These are phyloP conservation scores for Sebastes trivittatus DNA, from an alignment of 2,797 vertebrate species.

Conservation along the genomic window DNA sequence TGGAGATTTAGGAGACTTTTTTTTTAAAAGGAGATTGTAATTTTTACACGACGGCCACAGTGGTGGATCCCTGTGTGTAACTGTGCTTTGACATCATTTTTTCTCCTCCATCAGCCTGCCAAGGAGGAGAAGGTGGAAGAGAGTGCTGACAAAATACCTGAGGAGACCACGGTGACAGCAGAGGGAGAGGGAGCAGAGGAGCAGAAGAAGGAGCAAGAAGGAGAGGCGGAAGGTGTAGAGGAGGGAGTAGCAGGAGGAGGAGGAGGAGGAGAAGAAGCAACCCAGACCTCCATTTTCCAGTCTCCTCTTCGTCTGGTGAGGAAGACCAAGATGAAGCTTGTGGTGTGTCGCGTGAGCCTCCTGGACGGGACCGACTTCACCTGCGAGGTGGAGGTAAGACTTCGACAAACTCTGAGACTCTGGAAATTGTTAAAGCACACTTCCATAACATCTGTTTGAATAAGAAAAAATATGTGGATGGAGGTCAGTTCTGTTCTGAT, in stretches of 20 bases:
- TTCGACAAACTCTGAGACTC: not conserved
- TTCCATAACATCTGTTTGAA: not conserved
- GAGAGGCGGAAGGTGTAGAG: conserved; percentile 50
- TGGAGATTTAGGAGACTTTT: not conserved
- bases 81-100: not conserved
- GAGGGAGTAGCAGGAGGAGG: conserved; percentile 28
- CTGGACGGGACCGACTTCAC: conserved; percentile 91
- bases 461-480: not conserved
- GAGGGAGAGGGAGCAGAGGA: conserved; percentile 48
- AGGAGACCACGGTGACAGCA: conserved; percentile 60
- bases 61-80: not conserved
- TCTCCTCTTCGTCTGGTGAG: conserved; percentile 85
- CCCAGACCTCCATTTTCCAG: conserved; percentile 80
- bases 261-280: conserved; percentile 57
- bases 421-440: not conserved
- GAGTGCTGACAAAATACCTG: conserved; percentile 53
- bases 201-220: conserved; percentile 48
- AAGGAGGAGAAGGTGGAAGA: conserved; percentile 82
- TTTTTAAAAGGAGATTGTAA: not conserved
- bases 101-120: conserved; percentile 74
- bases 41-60: not conserved
- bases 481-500: not conserved
- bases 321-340: conserved; percentile 89
- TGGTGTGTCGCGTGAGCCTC: conserved; percentile 90
- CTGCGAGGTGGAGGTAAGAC: conserved; percentile 94